phyloP scores from a whole-genome alignment of 2,113 vertebrate genomes.

The Pterophyllum scalare region DNA sequence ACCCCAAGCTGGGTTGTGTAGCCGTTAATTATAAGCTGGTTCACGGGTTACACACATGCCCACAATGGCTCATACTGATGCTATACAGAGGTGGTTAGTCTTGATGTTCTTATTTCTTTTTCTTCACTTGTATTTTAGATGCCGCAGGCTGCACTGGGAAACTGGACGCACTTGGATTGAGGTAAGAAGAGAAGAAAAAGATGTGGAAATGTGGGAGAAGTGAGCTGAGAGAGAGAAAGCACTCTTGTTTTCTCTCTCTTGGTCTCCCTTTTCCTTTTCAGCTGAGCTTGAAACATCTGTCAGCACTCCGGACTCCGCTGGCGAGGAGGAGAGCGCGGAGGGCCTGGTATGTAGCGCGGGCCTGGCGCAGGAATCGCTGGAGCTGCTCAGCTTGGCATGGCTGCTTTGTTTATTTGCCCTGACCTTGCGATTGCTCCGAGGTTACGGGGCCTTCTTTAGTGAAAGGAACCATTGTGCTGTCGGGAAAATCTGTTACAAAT shows the following conservation, averaged over 20 bases:
- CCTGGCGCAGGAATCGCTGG: conserved; percentile 86
- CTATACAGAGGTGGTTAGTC: conserved; percentile 6
- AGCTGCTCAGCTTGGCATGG: conserved; percentile 89
- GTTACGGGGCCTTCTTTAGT: conserved; percentile 88
- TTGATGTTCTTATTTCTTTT: conserved; percentile 14
- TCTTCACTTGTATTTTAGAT: conserved; percentile 21
- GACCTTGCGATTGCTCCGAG: conserved; percentile 87
- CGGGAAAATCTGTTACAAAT: conserved; percentile 98
- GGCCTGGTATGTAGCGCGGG: conserved; percentile 82
- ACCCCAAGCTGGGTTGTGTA: conserved; percentile 27
- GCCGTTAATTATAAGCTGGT: conserved; percentile 47
- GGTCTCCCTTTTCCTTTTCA: conserved; percentile 68
- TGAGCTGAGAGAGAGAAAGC: conserved; percentile 21
- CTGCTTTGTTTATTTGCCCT: conserved; percentile 96
- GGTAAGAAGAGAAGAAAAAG: conserved; percentile 44
- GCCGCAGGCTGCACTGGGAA: conserved; percentile 7
- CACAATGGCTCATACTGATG: conserved; percentile 1
- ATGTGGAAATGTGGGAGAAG: conserved; percentile 30
- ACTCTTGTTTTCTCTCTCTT: conserved; percentile 44
- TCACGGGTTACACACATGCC: conserved; percentile 35
- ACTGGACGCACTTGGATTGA: background rate
- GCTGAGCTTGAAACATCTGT: conserved; percentile 93
- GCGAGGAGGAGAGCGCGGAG: conserved; percentile 49
- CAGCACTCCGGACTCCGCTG: conserved; percentile 88
- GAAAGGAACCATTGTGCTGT: conserved; percentile 97